Conservation (phyloP, 1,140 invertebrate genomes). For the Danaus plexippus region DNA sequence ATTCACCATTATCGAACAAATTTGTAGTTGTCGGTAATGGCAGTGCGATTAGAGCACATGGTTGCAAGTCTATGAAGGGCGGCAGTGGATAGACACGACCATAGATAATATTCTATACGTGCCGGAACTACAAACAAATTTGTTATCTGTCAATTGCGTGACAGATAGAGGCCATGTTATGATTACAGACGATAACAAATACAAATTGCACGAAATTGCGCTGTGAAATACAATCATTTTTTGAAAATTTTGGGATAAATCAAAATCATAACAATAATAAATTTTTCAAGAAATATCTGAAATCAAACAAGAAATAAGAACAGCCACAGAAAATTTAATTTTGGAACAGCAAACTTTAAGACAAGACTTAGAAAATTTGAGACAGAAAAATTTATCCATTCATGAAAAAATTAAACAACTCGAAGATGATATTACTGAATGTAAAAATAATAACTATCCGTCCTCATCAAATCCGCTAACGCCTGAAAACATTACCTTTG, state of each 20-base stretch:
- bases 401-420: slow-evolving; percentile 8
- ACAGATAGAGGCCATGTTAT: slow-evolving; percentile 13
- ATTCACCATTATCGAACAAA: no score
- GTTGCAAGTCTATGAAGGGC: slow-evolving; percentile 22
- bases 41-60: slow-evolving; percentile 16
- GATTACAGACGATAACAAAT: no score
- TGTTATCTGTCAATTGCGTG: slow-evolving; percentile 40
- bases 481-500: slow-evolving; percentile 10
- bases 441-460: neutral
- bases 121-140: slow-evolving; percentile 44
- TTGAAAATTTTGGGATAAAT: slow-evolving; percentile 3
- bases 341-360: slow-evolving; percentile 7
- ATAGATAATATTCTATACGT: slow-evolving; percentile 47
- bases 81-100: slow-evolving; percentile 24
- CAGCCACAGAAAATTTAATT: slow-evolving; percentile 6
- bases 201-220: slow-evolving; percentile 5
- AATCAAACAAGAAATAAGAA: slow-evolving; percentile 9
- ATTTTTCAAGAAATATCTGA: slow-evolving; percentile 9
- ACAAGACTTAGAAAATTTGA: slow-evolving; percentile 6
- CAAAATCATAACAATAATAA: slow-evolving; percentile 7
- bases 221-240: slow-evolving; percentile 6
- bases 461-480: neutral
- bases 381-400: neutral
- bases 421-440: slow-evolving; percentile 4
- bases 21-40: slow-evolving; percentile 27